Conservation (phyloP, 2,113 vertebrate species). For the Rhinoptilus africanus region DNA sequence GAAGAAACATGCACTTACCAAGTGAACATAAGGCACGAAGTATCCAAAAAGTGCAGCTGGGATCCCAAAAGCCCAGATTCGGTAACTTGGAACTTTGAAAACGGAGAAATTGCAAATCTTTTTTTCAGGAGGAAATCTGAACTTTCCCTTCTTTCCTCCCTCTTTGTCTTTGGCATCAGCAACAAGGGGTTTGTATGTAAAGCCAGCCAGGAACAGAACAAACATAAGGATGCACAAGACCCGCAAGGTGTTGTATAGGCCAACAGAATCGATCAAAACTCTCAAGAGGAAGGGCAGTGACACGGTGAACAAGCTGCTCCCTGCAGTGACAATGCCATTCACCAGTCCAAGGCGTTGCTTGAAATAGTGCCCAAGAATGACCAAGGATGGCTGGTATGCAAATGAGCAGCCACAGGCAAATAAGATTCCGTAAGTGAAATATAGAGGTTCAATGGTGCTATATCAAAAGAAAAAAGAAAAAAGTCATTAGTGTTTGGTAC, state of each 20-base stretch:
- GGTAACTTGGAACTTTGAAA: slow-evolving; percentile 88
- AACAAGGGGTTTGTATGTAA: slow-evolving; percentile 87
- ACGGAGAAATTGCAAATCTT: slow-evolving; percentile 87
- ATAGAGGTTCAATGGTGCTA: slow-evolving; percentile 88
- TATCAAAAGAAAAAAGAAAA: neutral
- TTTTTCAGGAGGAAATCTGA: slow-evolving; percentile 61
- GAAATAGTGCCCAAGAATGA: slow-evolving; percentile 96
- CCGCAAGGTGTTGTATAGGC: slow-evolving; percentile 80
- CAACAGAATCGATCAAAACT: slow-evolving; percentile 62
- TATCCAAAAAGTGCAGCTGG: slow-evolving; percentile 94
- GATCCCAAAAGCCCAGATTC: slow-evolving; percentile 93
- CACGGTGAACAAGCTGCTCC: slow-evolving; percentile 93
- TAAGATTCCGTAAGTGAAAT: slow-evolving; percentile 93
- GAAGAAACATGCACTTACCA: slow-evolving; percentile 79
- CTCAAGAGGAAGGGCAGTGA: slow-evolving; percentile 84
- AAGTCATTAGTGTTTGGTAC: neutral
- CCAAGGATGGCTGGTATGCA: slow-evolving; percentile 94
- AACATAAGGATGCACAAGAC: slow-evolving; percentile 87
- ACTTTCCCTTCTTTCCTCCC: slow-evolving; percentile 57
- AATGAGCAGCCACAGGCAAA: slow-evolving; percentile 97
- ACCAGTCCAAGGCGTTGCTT: slow-evolving; percentile 94
- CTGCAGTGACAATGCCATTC: slow-evolving; percentile 94
- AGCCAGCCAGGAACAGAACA: slow-evolving; percentile 87
- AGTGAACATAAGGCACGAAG: slow-evolving; percentile 96
- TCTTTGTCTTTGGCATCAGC: slow-evolving; percentile 54